Conservation (phyloP, 2,113 vertebrate genomes). For the Epinephelus moara region DNA sequence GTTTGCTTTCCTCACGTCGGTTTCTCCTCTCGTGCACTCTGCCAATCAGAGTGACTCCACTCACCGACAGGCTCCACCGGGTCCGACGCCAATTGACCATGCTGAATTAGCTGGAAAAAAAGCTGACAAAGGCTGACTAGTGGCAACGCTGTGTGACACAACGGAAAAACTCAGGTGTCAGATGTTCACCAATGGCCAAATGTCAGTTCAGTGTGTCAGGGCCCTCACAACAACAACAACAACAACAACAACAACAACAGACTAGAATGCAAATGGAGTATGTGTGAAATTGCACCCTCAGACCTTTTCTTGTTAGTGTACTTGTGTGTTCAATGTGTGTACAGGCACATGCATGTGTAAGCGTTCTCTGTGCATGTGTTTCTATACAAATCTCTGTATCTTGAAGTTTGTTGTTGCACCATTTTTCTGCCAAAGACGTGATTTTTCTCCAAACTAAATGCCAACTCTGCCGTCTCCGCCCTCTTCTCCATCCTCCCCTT, state of each 20-base stretch:
- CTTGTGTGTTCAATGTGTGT: constrained; percentile 18
- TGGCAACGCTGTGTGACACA: no score
- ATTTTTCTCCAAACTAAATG: constrained; percentile 19
- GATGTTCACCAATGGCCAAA: no score
- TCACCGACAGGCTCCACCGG: no score
- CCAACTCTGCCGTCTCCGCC: constrained; percentile 50
- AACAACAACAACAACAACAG: not conserved
- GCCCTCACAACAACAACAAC: no score
- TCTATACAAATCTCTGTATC: not conserved
- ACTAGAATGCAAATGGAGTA: not conserved
- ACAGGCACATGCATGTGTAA: constrained; percentile 53
- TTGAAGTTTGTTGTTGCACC: constrained; percentile 16
- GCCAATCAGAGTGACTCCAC: no score
- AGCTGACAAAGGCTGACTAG: no score
- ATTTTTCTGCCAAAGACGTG: not conserved
- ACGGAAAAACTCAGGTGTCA: no score
- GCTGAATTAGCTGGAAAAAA: no score
- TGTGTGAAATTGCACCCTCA: constrained; percentile 54
- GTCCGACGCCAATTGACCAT: no score
- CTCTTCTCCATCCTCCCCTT: constrained; percentile 52
- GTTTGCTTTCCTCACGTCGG: no score
- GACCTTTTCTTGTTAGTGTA: constrained; percentile 14
- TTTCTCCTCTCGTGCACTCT: no score
- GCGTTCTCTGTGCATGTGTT: constrained; percentile 49
- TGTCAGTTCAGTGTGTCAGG: no score